phyloP scores from a whole-genome alignment of 2,797 vertebrate genomes.

The Pangasius mekongensis region DNA sequence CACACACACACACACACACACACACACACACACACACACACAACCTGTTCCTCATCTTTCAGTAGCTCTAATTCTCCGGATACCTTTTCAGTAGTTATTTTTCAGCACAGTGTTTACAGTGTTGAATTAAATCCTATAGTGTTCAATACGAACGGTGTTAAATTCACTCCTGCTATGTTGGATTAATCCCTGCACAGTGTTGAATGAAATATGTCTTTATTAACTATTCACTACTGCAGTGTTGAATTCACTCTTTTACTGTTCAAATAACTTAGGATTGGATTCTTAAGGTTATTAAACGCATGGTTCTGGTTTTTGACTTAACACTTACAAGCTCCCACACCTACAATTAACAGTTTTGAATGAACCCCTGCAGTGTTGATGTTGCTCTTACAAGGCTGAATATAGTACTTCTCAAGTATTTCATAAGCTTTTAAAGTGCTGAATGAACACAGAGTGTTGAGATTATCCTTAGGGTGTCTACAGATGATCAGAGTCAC shows the following conservation, averaged over 20 bases:
- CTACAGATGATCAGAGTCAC: neutral
- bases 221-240: neutral
- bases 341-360: neutral
- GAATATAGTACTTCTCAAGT: neutral
- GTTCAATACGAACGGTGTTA: neutral
- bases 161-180: no score
- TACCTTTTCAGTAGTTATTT: neutral
- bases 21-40: slow-evolving; percentile 22
- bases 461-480: neutral
- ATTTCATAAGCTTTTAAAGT: neutral
- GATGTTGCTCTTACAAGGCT: neutral
- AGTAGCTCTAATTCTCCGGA: neutral
- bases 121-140: neutral
- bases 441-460: neutral
- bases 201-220: neutral
- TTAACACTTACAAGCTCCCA: neutral
- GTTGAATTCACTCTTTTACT: neutral
- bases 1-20: neutral
- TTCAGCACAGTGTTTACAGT: neutral
- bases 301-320: neutral
- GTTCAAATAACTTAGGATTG: neutral
- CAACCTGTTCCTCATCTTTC: slow-evolving; percentile 29
- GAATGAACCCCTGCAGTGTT: neutral
- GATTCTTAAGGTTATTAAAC: neutral
- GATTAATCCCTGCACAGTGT: neutral